Conservation (phyloP, 2,113 vertebrate species). For the Rhabdornis inornatus region DNA sequence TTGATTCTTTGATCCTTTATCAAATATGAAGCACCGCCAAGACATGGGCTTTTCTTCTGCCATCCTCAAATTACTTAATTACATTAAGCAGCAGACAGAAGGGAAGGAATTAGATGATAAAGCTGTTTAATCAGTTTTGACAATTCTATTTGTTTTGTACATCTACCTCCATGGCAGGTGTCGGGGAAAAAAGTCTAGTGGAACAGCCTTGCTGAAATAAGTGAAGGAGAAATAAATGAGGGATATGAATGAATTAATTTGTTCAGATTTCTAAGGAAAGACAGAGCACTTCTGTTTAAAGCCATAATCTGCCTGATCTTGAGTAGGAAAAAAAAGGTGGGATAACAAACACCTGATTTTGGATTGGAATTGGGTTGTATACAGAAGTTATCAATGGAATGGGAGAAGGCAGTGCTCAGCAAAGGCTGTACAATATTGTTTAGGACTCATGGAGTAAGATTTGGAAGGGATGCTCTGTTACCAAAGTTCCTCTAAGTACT, state of each 20-base stretch:
- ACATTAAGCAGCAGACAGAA: background rate
- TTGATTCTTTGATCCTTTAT: background rate
- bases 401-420: background rate
- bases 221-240: background rate
- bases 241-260: background rate
- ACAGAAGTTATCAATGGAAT: background rate
- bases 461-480: background rate
- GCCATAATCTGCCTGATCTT: background rate
- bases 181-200: background rate
- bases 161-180: background rate
- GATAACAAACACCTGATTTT: background rate
- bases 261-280: background rate
- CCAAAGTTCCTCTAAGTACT: background rate
- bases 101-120: background rate
- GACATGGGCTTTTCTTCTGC: background rate
- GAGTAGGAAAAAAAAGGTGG: background rate
- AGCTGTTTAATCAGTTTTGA: background rate
- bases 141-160: background rate
- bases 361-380: background rate
- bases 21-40: background rate
- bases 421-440: background rate
- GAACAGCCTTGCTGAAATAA: background rate
- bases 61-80: background rate
- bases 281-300: background rate
- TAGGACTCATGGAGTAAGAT: background rate